Evolutionary conservation across 1,140 invertebrate species (phyloP).

Genomic region (Panagrolaimus sp.): DNA sequence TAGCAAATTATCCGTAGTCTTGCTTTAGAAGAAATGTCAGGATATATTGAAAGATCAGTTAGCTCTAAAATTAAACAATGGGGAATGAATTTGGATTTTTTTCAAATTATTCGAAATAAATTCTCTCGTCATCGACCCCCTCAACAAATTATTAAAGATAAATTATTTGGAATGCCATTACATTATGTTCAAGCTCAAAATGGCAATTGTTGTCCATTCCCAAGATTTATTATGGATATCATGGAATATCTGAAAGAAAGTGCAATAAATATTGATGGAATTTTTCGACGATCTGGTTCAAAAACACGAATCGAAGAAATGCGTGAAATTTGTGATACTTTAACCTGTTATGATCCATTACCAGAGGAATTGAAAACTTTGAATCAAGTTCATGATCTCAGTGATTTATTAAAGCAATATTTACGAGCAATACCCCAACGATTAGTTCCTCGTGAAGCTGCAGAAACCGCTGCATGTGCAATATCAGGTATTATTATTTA

Average conservation of each 20-base stretch:
- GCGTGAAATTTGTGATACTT: conserved; percentile 3
- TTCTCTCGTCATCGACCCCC: background rate
- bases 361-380: background rate
- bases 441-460: background rate
- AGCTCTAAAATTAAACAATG: background rate
- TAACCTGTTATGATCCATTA: background rate
- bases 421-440: background rate
- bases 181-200: background rate
- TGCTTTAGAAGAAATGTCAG: background rate
- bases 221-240: background rate
- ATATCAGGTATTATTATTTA: conserved; percentile 5
- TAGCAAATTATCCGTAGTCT: background rate
- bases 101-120: background rate
- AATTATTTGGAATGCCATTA: conserved; percentile 8
- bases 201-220: background rate
- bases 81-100: background rate
- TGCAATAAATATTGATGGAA: background rate
- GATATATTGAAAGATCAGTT: background rate
- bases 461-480: background rate
- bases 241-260: background rate
- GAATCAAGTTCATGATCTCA: background rate
- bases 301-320: background rate
- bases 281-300: background rate
- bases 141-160: background rate
- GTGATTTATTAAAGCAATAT: background rate